A percentile compares a stretch with the other conserved stretches of the same genome.
phyloP scores from a whole-genome alignment of 1,140 invertebrate genomes.

The Cydia fagiglandana region DNA sequence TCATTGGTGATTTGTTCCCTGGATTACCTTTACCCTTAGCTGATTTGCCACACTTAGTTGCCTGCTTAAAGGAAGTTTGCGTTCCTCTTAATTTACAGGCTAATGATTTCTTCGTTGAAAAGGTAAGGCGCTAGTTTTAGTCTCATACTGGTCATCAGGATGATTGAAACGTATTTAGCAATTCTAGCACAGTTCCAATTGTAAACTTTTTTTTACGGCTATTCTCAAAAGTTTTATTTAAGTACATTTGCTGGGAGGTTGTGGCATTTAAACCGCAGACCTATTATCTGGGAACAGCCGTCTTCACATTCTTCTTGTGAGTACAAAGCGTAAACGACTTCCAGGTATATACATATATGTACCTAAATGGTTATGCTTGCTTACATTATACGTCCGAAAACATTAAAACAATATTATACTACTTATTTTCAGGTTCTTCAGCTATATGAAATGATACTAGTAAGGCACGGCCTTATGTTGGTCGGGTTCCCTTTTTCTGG shows the following conservation, averaged over 20 bases:
- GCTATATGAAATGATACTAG: conserved; percentile 97
- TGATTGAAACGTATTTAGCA: no score
- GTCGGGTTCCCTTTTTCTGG: conserved; percentile 95
- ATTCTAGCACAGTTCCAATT: no score
- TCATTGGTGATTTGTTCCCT: conserved; percentile 95
- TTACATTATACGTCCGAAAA: background rate
- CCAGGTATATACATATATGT: no score
- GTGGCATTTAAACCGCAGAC: no score
- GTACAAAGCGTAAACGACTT: no score
- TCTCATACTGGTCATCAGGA: background rate
- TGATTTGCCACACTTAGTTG: conserved; percentile 78
- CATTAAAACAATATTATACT: background rate
- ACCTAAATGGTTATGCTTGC: background rate
- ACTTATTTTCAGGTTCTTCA: conserved; percentile 76
- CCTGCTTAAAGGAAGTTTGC: conserved; percentile 84
- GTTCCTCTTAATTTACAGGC: conserved; percentile 89
- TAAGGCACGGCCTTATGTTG: conserved; percentile 93
- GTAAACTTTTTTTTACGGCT: no score
- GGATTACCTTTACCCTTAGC: conserved; percentile 88
- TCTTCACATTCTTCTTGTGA: no score
- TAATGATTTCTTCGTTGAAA: conserved; percentile 91
- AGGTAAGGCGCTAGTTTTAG: conserved; percentile 66
- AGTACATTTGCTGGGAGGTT: no score
- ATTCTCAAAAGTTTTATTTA: no score
- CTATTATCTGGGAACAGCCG: no score